Conservation (phyloP, 2,888 invertebrate species). For the Euzetes globulus region DNA sequence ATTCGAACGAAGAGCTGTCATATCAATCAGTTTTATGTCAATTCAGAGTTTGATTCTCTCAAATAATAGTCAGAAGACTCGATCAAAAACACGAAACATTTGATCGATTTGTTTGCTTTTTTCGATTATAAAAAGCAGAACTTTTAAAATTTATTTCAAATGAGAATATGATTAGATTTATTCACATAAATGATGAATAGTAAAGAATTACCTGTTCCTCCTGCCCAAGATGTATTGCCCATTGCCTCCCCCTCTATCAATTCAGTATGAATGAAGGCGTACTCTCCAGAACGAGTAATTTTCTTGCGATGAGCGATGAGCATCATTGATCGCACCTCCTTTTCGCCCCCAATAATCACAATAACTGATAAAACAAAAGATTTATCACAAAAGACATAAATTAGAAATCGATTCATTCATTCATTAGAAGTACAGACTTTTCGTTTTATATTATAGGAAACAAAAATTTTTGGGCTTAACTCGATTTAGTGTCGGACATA, state of each 20-base stretch:
- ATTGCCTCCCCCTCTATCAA: conserved; percentile 42
- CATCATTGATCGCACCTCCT: conserved; percentile 41
- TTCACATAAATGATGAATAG: not conserved
- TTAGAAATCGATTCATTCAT: no score
- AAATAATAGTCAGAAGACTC: no score
- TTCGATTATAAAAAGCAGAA: no score
- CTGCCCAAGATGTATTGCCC: conserved; percentile 41
- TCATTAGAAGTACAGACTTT: not conserved
- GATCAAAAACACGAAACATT: no score
- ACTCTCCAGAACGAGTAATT: conserved; percentile 40
- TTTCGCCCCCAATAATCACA: conserved; percentile 42
- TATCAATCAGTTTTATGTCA: no score
- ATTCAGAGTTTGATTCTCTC: no score
- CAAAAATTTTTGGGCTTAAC: not conserved
- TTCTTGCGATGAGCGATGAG: conserved; percentile 39
- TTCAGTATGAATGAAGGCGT: conserved; percentile 41
- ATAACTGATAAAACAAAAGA: conserved; percentile 37
- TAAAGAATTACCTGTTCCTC: conserved; percentile 38
- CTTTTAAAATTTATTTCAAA: no score
- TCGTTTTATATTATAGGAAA: not conserved
- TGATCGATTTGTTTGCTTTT: no score
- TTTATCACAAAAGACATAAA: not conserved
- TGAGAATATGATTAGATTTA: no score
- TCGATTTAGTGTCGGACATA: no score
- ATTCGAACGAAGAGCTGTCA: no score